Evolutionary conservation across 2,113 vertebrate genomes (phyloP), one percentile per base, ranked within the genome.

Genomic region (Eira barbara): DNA sequence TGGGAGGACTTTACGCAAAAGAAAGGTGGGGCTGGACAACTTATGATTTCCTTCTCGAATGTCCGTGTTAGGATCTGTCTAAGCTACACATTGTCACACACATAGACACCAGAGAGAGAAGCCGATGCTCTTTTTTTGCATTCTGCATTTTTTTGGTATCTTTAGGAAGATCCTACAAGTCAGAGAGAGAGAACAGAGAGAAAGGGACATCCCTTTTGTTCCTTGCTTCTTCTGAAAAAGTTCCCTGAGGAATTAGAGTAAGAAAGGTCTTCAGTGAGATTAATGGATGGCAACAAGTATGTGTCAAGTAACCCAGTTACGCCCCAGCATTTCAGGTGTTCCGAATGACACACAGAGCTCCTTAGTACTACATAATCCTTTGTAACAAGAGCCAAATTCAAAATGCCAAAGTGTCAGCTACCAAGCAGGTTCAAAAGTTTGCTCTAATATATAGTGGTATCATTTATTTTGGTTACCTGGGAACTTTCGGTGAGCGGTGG

Each of bases 401-500:
- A 90, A 97, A 96, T 80, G 94, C 96, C 96, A 27, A 73, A 95
- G 84, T 96, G 96, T 97, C 98, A 97, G 80, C 96, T 90, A 92
- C 84, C 69, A 81, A 87, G 89, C 81, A 92, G 92, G 76, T 97
- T 97, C 97, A 97, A 95, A 97, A 94, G 95, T 97, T 97, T 96
- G 61, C 87, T 71, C 74, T 97, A 94, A 94, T 95, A 84, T 92
- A 95, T 85, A 57, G 49, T 18, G 69, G 59, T 65, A 47, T 23
- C 27, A 14, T 96, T 49, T 59, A 94, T 96, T 97, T 84, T 78
- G 65, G 83, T 94, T 98, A 98, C 97, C 98, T 98, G 89, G 96
- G 97, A 98, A 95, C 79, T 69, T 97, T 78, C 17, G 49, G 91
- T n/a, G 83, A 80, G 31, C 65, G 71, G 76, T 42, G 71, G 55